Conservation (phyloP, 2,113 vertebrate species). For the Proteles cristata region DNA sequence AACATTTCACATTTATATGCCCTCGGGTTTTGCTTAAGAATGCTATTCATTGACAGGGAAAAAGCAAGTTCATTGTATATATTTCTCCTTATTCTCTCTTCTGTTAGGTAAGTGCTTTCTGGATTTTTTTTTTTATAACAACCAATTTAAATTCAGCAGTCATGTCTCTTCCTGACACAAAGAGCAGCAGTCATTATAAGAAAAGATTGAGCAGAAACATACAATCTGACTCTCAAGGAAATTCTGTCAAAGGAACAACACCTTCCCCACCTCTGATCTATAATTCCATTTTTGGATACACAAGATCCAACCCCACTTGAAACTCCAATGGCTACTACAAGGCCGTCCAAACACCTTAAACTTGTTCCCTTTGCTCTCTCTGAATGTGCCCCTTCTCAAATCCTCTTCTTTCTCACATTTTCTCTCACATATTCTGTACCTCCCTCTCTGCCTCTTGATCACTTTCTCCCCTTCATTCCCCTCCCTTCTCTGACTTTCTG, state of each 20-base stretch:
- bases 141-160: constrained; percentile 7
- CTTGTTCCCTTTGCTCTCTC: background rate
- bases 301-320: background rate
- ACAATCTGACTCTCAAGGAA: background rate
- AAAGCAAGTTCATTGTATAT: background rate
- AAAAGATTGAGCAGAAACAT: background rate
- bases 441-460: background rate
- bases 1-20: constrained; percentile 27
- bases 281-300: background rate
- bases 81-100: background rate
- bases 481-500: background rate
- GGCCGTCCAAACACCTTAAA: background rate
- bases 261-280: background rate
- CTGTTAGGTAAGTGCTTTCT: background rate
- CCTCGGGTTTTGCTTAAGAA: background rate
- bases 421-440: background rate
- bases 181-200: background rate
- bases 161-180: background rate
- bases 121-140: background rate
- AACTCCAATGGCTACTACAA: background rate
- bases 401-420: background rate
- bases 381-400: background rate
- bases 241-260: background rate
- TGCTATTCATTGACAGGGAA: background rate
- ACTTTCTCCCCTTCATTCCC: background rate